Evolutionary conservation across 2,888 invertebrate species (phyloP), one percentile per base, ranked within the genome.

Genomic region (Podabrus alpinus): DNA sequence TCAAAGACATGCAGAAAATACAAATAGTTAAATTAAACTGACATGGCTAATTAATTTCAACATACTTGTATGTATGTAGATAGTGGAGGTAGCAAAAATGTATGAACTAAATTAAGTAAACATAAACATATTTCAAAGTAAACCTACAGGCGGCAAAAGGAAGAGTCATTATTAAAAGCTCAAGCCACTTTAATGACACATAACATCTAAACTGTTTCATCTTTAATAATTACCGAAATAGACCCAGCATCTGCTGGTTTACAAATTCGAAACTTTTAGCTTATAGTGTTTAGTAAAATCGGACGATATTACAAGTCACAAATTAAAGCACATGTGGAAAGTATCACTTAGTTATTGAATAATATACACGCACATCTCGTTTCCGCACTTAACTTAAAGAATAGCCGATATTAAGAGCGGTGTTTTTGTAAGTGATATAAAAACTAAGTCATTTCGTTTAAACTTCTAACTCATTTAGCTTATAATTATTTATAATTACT

Each of bases 231-330:
- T 73, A 76, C 71, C 9, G 68, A 73, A 76, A 76, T 73, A 76
- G 71, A 73, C 67, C 59, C 25, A 62, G 66, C 73, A 73, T 76
- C 73, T 76, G 76, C 67, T 68, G 17, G 59, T 73, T 71, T 70
- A 70, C 66, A 75, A 72, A 66, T 72, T 69, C 19, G 25, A 62
- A 72, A 76, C 73, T 73, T 76, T 76, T 76, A 70, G 45, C n/a
- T n/a, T n/a, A n/a, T 2, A 76, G 71, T 71, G 66, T 72, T 76
- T 76, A 76, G 76, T 76, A 73, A 73, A 45, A 45, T 73, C 67
- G 73, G 69, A 19, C 68, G 73, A 73, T 76, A 72, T 73, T 76
- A 76, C 73, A 76, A 71, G 69, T 73, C 73, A 73, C 68, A 71
- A 73, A n/a, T 45, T 45, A 10, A n/a, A 45, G n/a, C 45, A 45